A percentile compares a stretch with the other conserved stretches of the same genome.
phyloP scores from a whole-genome alignment of 53 echinoderm and acorn worm species.

The Zoroaster sp. region DNA sequence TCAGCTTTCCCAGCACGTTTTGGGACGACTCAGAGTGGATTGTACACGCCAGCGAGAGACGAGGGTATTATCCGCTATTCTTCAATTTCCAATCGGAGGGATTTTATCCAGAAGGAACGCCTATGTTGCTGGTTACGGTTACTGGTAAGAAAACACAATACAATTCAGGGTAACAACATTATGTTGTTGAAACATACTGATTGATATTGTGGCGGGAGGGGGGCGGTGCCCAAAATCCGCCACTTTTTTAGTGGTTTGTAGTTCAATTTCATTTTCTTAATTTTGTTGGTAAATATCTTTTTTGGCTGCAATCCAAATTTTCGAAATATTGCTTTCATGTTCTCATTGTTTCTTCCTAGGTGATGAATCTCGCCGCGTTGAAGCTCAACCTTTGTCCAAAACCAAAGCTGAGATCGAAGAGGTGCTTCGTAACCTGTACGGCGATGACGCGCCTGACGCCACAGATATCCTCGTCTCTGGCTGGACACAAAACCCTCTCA shows the following conservation, averaged over 20 bases:
- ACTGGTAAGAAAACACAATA: no score
- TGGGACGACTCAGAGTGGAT: conserved; percentile 43
- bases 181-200: background rate
- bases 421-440: conserved; percentile 43
- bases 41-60: no score
- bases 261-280: background rate
- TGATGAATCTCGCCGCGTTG: conserved; percentile 47
- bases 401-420: conserved; percentile 29
- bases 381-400: background rate
- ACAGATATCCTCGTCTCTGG: conserved; percentile 17
- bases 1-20: conserved; percentile 21
- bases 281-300: background rate
- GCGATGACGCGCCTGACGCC: conserved; percentile 16
- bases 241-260: no score
- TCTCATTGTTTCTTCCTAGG: background rate
- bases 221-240: background rate
- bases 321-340: background rate
- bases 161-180: no score
- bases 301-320: background rate
- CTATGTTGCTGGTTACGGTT: no score
- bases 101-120: no score
- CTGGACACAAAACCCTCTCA: conserved; percentile 21
- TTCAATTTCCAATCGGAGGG: conserved; percentile 50
- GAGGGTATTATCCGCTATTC: conserved; percentile 44
- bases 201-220: background rate